Evolutionary conservation across 2,888 invertebrate species (phyloP).

Genomic region (Cantharis nigra): DNA sequence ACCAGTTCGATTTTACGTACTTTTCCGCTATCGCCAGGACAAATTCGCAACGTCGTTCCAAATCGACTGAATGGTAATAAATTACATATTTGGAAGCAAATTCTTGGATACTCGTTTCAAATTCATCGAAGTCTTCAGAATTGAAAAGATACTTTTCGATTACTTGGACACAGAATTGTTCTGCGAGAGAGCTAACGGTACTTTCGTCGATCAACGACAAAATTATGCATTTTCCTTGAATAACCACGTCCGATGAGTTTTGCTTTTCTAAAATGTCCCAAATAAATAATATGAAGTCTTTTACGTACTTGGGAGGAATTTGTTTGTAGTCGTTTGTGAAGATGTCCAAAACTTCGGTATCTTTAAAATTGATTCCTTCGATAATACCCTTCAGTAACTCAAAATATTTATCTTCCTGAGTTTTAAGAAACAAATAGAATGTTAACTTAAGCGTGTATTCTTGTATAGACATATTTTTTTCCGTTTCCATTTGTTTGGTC

Average conservation of each 20-base stretch:
- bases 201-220: not conserved
- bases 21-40: not conserved
- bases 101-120: not conserved
- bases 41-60: not conserved
- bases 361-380: not conserved
- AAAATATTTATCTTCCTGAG: constrained; percentile 14
- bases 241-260: not conserved
- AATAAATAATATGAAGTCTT: not conserved
- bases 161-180: constrained; percentile 3
- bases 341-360: constrained; percentile 12
- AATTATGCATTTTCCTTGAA: not conserved
- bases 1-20: not conserved
- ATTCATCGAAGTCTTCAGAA: not conserved
- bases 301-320: not conserved
- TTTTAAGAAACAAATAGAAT: constrained; percentile 10
- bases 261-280: not conserved
- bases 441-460: constrained; percentile 5
- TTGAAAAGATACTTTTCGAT: not conserved
- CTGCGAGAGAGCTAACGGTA: not conserved
- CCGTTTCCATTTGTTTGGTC: not conserved
- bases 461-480: constrained; percentile 10
- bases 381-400: constrained; percentile 4
- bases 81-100: constrained; percentile 4
- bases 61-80: not conserved
- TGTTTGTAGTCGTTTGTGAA: not conserved